Base-by-base conservation (phyloP, 2,113 vertebrate genomes). In the Pseudopipra pipra region DNA sequence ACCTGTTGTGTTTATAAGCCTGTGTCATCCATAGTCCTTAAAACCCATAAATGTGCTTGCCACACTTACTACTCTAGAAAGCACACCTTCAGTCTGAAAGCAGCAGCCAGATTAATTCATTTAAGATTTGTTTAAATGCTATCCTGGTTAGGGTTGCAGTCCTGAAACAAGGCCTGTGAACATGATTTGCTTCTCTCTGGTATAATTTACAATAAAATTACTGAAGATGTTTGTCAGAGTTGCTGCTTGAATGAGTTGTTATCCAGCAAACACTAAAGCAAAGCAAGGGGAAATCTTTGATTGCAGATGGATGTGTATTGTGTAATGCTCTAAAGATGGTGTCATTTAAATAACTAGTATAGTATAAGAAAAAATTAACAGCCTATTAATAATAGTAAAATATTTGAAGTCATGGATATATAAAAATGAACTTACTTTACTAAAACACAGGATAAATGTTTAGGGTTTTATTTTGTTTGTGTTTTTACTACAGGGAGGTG, bases 401-500 rank as follows among this genome's bases (percentile, higher is more conserved):
- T 35, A 54, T 51, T 76, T 76, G 22, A 59, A 77, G 13, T 17
- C 23, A 13, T 83, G 20, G 12, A 49, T 85, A 17, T 73, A 35
- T 76, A 12, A 70, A 72, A 88, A 74, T 2, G 9, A 77, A 33
- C 56, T 65, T 75, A 39, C 16, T 49, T 25, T 37, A 22, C 56
- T 80, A 35, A 41, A 66, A 37, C 25, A 47, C 12, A 59, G 86
- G 28, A 6, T 85, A 65, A 94, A 54, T 49, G 10, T 82, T 24
- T 78, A 65, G 75, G 28, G 1, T 2, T 46, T 93, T 61, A 47
- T 41, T 95, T 46, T 96, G n/a, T 89, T 92, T 76, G 54, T 82
- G 31, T 87, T 82, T 95, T 96, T 94, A 61, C 80, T 94, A 28
- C 79, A 99, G 99, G 99, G 99, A 81, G 99, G 99, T 31, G 99